A percentile compares a stretch with the other conserved stretches of the same genome.
Evolutionary conservation across 2,888 invertebrate species (phyloP).

Genomic region (Trichacis sp.): DNA sequence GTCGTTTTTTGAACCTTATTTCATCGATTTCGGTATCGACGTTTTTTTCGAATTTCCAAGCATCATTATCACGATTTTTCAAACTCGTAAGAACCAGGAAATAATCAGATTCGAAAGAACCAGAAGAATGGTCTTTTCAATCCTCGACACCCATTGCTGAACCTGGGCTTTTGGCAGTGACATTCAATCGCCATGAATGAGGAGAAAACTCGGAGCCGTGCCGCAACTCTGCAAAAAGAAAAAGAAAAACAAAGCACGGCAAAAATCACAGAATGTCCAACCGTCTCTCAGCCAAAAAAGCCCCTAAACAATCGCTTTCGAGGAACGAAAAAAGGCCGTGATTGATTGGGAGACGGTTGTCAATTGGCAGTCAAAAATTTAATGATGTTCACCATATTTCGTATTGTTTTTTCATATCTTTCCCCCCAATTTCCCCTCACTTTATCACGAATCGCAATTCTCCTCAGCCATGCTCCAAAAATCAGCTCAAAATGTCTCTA

Average conservation of each 20-base stretch:
- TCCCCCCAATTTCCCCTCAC: conserved; percentile 19
- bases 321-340: conserved; percentile 11
- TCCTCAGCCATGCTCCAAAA: conserved; percentile 62
- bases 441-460: conserved; percentile 41
- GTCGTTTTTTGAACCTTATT: too few species aligned
- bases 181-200: conserved; percentile 64
- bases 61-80: too few species aligned
- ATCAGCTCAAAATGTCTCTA: conserved; percentile 61
- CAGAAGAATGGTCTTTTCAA: conserved; percentile 24
- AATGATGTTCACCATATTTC: conserved; percentile 2
- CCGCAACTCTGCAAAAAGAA: conserved; percentile 46
- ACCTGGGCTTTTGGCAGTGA: conserved; percentile 67
- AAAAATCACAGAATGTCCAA: conserved; percentile 28
- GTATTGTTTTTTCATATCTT: conserved; percentile 18
- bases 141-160: conserved; percentile 42
- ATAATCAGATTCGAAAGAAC: conserved; percentile 40
- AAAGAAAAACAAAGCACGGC: conserved; percentile 45
- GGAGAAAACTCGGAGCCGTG: conserved; percentile 54
- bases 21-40: too few species aligned
- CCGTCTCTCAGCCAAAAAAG: conserved; percentile 17
- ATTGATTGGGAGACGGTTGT: background rate
- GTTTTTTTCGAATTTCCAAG: too few species aligned
- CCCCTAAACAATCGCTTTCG: background rate
- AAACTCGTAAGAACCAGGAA: background rate
- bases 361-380: too few species aligned